A percentile compares a stretch with the other conserved stretches of the same genome.
These are phyloP conservation scores for Erpornis zantholeuca DNA, from an alignment of 2,113 vertebrate species.

Conservation along the genomic window DNA sequence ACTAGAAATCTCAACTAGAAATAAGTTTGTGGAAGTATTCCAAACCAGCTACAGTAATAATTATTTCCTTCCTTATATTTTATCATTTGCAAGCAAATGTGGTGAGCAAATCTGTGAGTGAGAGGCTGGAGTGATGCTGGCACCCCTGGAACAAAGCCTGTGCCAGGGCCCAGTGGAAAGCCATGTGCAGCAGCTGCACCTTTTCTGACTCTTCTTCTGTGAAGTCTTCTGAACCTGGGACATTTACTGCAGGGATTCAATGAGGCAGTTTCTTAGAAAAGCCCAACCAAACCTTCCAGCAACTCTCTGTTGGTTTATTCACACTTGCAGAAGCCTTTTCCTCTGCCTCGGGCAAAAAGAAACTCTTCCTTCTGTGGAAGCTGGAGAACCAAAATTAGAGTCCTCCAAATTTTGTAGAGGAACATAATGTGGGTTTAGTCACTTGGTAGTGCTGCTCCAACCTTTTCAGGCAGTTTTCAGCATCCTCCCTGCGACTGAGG, in stretches of 20 bases:
- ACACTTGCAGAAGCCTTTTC: neutral
- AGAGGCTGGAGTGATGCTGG: neutral
- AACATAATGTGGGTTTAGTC: neutral
- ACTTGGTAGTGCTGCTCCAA: neutral
- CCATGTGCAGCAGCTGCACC: neutral
- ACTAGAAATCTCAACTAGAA: neutral
- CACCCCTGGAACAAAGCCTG: neutral
- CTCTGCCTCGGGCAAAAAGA: neutral
- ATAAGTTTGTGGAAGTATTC: neutral
- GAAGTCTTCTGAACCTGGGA: neutral
- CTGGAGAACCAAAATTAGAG: neutral
- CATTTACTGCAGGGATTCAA: neutral
- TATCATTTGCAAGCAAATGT: neutral
- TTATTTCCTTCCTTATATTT: neutral
- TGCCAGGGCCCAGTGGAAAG: neutral
- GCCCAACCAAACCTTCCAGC: neutral
- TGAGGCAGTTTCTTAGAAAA: neutral
- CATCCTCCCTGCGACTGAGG: neutral
- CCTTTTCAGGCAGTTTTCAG: neutral
- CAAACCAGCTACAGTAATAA: neutral
- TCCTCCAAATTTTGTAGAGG: neutral
- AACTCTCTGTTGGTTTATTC: neutral
- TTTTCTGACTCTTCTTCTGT: neutral
- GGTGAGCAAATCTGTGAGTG: fast-evolving
- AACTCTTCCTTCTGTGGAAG: neutral